phyloP scores from a whole-genome alignment of 2,797 vertebrate genomes.

The Channallabes apus region DNA sequence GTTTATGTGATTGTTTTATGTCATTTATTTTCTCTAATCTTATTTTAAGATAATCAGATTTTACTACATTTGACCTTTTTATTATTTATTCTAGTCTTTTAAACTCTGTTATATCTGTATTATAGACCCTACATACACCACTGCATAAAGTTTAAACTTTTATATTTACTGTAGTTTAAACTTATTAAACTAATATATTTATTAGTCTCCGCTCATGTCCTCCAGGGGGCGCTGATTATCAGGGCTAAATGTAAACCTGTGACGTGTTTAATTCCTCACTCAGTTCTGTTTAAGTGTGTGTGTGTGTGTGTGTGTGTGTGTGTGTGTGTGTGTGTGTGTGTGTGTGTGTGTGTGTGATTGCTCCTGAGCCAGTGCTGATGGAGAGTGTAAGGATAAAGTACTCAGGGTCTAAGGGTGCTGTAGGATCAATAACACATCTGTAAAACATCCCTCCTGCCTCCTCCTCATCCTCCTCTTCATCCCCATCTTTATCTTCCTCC shows the following conservation, averaged over 20 bases:
- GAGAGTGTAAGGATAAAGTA: background rate
- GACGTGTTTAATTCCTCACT: background rate
- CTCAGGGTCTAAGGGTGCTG: background rate
- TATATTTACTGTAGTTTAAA: too few species aligned
- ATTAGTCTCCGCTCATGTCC: background rate
- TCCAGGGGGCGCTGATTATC: background rate
- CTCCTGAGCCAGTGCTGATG: background rate
- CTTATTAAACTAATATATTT: too few species aligned
- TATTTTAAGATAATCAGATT: background rate
- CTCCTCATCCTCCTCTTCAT: background rate
- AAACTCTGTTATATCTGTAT: background rate
- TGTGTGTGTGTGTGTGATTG: background rate
- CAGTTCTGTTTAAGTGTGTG: background rate
- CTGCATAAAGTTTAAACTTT: too few species aligned
- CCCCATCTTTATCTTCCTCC: background rate
- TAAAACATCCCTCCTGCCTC: background rate
- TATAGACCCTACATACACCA: background rate
- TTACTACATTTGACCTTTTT: too few species aligned
- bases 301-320: too few species aligned
- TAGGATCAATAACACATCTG: background rate
- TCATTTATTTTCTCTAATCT: background rate
- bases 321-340: too few species aligned
- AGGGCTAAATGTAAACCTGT: background rate
- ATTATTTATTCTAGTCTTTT: background rate
- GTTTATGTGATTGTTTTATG: background rate